Percentiles rank a stretch among this genome's conserved stretches.
Conservation (phyloP, 2,113 vertebrate genomes). For the Orthonyx spaldingii region DNA sequence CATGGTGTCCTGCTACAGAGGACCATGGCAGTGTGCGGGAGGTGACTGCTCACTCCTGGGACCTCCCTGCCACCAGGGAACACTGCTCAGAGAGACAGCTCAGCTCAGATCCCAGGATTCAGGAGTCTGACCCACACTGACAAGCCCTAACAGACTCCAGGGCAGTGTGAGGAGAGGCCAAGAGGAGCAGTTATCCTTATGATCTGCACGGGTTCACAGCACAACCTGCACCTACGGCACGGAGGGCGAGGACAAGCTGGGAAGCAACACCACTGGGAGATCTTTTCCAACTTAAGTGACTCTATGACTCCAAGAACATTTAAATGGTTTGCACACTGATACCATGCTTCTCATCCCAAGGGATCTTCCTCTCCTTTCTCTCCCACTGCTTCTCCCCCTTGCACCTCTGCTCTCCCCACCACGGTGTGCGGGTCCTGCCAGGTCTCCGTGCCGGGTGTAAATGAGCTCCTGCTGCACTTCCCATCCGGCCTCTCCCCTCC, state of each 20-base stretch:
- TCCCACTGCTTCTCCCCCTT: background rate
- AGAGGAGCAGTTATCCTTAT: background rate
- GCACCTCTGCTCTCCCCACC: background rate
- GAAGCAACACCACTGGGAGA: rapidly evolving
- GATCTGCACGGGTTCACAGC: background rate
- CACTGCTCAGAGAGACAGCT: background rate
- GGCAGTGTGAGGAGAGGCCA: background rate
- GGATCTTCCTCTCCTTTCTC: background rate
- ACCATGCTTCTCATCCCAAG: rapidly evolving
- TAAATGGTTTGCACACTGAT: rapidly evolving
- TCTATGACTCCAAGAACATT: background rate
- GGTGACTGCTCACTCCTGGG: background rate
- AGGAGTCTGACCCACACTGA: background rate
- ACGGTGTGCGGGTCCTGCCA: rapidly evolving
- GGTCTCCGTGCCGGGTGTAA: background rate
- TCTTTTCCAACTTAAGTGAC: background rate
- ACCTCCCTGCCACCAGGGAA: background rate
- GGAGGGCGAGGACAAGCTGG: rapidly evolving
- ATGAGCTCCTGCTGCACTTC: rapidly evolving
- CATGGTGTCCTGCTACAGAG: background rate
- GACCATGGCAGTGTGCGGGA: rapidly evolving
- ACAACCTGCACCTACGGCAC: rapidly evolving
- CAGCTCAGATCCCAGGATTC: background rate
- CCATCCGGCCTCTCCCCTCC: background rate
- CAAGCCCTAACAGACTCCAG: background rate